Base-by-base conservation (phyloP, 2,113 vertebrate genomes). In the Protomyctophum bolini region DNA sequence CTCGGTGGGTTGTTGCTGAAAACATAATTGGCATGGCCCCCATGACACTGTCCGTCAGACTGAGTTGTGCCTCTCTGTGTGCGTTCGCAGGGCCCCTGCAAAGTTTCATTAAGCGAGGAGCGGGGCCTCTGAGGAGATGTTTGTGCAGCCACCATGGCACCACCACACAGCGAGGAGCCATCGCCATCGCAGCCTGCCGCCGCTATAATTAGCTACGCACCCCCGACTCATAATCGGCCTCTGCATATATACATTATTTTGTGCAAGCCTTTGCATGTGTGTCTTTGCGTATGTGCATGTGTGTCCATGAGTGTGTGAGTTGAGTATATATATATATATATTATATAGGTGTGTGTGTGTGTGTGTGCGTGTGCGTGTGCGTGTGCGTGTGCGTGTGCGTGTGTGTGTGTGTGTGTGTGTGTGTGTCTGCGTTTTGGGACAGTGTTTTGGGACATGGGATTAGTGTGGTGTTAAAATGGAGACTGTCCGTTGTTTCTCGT, bases 111-210 rank as follows among this genome's bases (percentile, higher is more conserved):
- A 92, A 86, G 85, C 76, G 75, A 76, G 82, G 85, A 89, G 78
- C 73, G 14, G 59, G 85, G 90, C 85, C 91, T 84, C 84, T 29
- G 70, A 73, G 54, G 71, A 87, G 86, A 87, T 92, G 89, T 91
- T 91, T 92, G 77, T 87, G 85, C 88, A 92, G 88, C 86, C 91
- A 89, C 81, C 29, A 65, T 85, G 91, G 85, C 90, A 89, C 91
- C 86, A 79, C 79, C 84, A 77, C 87, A 89, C 88, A 86, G 86
- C 67, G 51, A 84, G 86, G 70, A 79, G 83, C 65, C 72, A 75
- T 70, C 9, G 10, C 74, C 82, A 82, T 73, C 50, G 6, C 45
- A 8, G 72, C 73, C 70, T 9, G 5, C 49, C 66, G 66, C 73
- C 65, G 68, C 76, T 75, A 79, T 82, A 82, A 86, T 86, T 85